A percentile compares a stretch with the other conserved stretches of the same genome.
Conservation (phyloP, 1,140 invertebrate species). For the Drosophila kikkawai region DNA sequence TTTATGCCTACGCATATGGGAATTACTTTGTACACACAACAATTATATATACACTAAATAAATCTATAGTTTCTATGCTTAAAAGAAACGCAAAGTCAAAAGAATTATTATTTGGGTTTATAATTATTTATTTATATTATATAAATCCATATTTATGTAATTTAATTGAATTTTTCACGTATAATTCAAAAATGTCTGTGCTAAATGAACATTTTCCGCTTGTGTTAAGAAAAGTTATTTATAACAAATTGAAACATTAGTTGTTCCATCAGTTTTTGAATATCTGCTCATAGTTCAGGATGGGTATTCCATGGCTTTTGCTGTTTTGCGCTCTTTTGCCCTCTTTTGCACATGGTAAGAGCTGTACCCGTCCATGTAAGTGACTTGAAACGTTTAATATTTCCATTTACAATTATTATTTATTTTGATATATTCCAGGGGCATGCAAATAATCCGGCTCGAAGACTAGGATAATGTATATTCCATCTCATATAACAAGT, state of each 20-base stretch:
- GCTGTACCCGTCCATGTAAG: neutral
- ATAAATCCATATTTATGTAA: too few species aligned
- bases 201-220: neutral
- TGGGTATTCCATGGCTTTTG: neutral
- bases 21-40: conserved; percentile 28
- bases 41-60: conserved; percentile 36
- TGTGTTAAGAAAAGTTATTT: neutral
- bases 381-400: neutral
- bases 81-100: conserved; percentile 26
- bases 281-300: neutral
- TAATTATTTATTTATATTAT: too few species aligned
- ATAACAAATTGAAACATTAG: neutral
- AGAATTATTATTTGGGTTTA: conserved; percentile 6
- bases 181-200: neutral
- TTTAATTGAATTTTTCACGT: too few species aligned
- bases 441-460: too few species aligned
- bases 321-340: neutral
- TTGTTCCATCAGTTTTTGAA: neutral
- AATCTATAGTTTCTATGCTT: conserved; percentile 41
- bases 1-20: conserved; percentile 34
- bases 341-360: neutral
- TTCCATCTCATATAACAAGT: neutral
- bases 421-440: neutral
- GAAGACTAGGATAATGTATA: too few species aligned
- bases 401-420: neutral